Conservation (phyloP, 2,113 vertebrate species). For the Siphamia tubifer region DNA sequence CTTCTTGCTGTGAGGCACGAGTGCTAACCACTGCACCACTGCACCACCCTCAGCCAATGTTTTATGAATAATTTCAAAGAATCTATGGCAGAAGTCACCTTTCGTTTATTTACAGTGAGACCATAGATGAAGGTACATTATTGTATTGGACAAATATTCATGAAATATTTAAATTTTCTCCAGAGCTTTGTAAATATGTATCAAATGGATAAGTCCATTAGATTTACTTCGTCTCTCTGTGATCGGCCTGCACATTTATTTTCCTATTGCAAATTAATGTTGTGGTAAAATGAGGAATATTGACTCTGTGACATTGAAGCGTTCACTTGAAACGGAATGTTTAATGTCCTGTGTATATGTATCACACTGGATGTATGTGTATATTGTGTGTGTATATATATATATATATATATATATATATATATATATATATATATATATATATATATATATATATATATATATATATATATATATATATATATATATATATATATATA, state of each 20-base stretch:
- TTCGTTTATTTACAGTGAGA: neutral
- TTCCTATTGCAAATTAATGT: constrained; percentile 15
- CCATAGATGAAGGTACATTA: neutral
- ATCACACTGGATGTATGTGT: neutral
- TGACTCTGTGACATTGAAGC: neutral
- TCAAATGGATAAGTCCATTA: constrained; percentile 12
- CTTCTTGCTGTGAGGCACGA: too few species aligned
- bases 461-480: too few species aligned
- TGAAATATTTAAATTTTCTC: neutral
- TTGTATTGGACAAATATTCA: constrained; percentile 1
- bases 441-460: too few species aligned
- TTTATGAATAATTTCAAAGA: neutral
- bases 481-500: too few species aligned
- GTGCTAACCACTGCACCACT: too few species aligned
- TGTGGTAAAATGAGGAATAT: neutral
- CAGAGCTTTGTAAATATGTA: neutral
- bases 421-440: too few species aligned
- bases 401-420: too few species aligned
- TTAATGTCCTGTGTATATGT: constrained; percentile 21
- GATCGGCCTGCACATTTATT: neutral
- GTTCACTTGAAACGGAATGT: constrained; percentile 16
- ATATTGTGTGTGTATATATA: neutral
- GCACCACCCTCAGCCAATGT: too few species aligned
- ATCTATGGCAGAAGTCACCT: neutral
- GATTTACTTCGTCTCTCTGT: neutral